Conservation (phyloP, 2,797 vertebrate species). For the Poeciliopsis infans region DNA sequence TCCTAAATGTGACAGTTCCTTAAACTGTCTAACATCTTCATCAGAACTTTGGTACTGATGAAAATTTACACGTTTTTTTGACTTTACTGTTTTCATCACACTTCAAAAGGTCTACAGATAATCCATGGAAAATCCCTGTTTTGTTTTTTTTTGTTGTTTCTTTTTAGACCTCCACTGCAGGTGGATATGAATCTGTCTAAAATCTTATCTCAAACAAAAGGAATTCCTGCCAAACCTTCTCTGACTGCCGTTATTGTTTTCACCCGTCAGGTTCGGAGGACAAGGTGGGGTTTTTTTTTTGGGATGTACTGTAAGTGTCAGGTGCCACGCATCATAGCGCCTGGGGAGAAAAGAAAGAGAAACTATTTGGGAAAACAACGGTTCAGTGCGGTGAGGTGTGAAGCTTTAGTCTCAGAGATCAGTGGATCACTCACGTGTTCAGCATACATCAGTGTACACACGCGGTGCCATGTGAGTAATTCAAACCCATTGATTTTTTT, state of each 20-base stretch:
- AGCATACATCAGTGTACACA: neutral
- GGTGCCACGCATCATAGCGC: neutral
- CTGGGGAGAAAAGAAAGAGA: neutral
- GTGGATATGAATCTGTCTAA: constrained; percentile 6
- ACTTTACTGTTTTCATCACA: neutral
- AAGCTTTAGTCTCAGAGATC: neutral
- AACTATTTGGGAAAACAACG: neutral
- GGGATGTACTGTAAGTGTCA: constrained; percentile 4
- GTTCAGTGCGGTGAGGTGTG: neutral
- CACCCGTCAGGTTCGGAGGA: constrained; percentile 2
- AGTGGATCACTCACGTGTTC: neutral
- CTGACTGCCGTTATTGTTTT: neutral
- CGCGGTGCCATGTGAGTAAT: neutral
- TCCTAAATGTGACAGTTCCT: neutral
- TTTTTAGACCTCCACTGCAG: neutral
- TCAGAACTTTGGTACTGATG: neutral
- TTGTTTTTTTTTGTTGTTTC: neutral
- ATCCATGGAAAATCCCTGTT: constrained; percentile 18
- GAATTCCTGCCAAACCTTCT: neutral
- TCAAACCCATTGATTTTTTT: neutral
- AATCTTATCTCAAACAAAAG: neutral
- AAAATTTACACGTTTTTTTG: too few relatives aligned
- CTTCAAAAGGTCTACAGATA: neutral
- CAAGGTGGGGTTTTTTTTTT: too few relatives aligned
- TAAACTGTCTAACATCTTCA: neutral